Percentiles rank a stretch among this genome's conserved stretches.
phyloP scores from a whole-genome alignment of 2,113 vertebrate species.

The Cryptotis parvus region DNA sequence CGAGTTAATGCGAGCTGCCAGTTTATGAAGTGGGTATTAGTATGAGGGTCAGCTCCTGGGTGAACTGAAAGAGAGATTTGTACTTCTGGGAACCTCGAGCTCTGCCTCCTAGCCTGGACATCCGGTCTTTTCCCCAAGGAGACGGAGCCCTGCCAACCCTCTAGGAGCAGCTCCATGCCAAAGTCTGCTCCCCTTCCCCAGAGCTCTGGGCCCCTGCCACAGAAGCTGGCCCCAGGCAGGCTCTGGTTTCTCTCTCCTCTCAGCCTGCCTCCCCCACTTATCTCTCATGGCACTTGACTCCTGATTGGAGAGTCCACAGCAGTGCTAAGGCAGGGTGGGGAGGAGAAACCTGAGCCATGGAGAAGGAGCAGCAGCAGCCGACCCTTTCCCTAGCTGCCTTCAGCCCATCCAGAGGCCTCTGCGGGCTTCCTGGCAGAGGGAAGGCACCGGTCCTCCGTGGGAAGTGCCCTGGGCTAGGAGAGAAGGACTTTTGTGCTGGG shows the following conservation, averaged over 20 bases:
- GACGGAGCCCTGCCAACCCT: background rate
- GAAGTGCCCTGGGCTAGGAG: background rate
- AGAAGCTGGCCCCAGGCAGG: slow-evolving; percentile 43
- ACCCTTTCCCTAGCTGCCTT: background rate
- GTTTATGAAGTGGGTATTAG: background rate
- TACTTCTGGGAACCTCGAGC: background rate
- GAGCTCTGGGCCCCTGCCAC: slow-evolving; percentile 60
- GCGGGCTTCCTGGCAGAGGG: background rate
- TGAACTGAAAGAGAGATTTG: background rate
- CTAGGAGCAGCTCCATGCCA: background rate
- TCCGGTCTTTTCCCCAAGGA: background rate
- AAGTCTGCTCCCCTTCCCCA: background rate
- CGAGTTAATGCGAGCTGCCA: too few relatives aligned
- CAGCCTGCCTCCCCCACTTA: slow-evolving; percentile 54
- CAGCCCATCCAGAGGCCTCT: background rate
- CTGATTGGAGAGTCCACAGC: slow-evolving; percentile 48
- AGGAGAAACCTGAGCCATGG: background rate
- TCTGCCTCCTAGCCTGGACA: background rate
- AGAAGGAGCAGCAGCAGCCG: slow-evolving; percentile 3
- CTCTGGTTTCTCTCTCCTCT: slow-evolving; percentile 76
- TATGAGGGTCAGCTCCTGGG: background rate
- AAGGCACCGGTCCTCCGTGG: background rate
- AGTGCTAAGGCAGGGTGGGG: background rate
- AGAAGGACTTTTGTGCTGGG: background rate
- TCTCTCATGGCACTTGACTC: slow-evolving; percentile 67